phyloP scores from a whole-genome alignment of 2,888 invertebrate genomes.

The Lasius fuliginosus region DNA sequence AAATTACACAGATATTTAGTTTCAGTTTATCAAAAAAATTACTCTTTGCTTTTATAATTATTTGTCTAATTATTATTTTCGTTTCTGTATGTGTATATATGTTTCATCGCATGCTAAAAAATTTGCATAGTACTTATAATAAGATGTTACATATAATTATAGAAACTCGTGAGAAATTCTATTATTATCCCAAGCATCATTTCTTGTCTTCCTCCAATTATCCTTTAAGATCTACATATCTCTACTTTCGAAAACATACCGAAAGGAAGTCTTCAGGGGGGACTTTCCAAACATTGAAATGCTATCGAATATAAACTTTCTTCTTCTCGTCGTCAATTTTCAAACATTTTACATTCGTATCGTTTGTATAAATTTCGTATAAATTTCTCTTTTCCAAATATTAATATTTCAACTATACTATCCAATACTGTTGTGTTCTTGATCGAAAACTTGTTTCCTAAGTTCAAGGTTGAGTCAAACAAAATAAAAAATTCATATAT shows the following conservation, averaged over 20 bases:
- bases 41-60: background rate
- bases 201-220: background rate
- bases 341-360: background rate
- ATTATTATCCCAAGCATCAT: background rate
- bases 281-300: background rate
- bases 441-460: background rate
- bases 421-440: background rate
- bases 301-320: background rate
- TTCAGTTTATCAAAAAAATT: slow-evolving; percentile 8
- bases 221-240: background rate
- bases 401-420: background rate
- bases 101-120: background rate
- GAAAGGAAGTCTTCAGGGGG: background rate
- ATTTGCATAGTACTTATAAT: background rate
- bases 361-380: background rate
- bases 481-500: background rate
- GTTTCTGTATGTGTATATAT: background rate
- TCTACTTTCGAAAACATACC: background rate
- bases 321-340: background rate
- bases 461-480: background rate
- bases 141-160: background rate
- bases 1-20: background rate
- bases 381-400: slow-evolving; percentile 20
- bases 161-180: background rate
- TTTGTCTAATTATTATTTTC: slow-evolving; percentile 18